A percentile compares a stretch with the other conserved stretches of the same genome.
phyloP scores from a whole-genome alignment of 2,888 invertebrate genomes.

The Epistrophella euchroma region DNA sequence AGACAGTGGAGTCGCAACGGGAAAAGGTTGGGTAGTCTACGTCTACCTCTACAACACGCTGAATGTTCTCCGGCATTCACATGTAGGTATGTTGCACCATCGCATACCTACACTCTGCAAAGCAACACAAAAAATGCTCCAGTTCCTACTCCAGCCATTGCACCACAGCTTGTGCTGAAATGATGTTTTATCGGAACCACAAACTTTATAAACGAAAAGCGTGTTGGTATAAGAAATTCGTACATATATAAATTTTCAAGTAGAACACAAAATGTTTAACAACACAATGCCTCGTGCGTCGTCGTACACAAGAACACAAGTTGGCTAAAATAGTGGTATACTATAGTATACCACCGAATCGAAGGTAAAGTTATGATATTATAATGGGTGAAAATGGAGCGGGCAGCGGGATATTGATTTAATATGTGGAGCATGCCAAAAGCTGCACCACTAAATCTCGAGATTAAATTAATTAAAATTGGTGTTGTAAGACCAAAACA shows the following conservation, averaged over 20 bases:
- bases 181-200: slow-evolving; percentile 69
- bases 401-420: slow-evolving; percentile 56
- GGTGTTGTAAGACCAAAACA: slow-evolving; percentile 5
- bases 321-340: slow-evolving; percentile 22
- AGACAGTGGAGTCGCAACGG: neutral
- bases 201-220: slow-evolving; percentile 68
- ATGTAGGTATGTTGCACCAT: slow-evolving; percentile 34
- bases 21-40: neutral
- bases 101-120: neutral
- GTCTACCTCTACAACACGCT: slow-evolving; percentile 13
- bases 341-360: neutral
- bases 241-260: slow-evolving; percentile 50
- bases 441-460: slow-evolving; percentile 43
- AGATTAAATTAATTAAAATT: slow-evolving; percentile 58
- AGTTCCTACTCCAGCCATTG: slow-evolving; percentile 2
- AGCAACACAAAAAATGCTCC: neutral
- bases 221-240: slow-evolving; percentile 27
- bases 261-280: slow-evolving; percentile 45
- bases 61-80: slow-evolving; percentile 16
- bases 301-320: slow-evolving; percentile 20
- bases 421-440: slow-evolving; percentile 49
- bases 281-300: neutral
- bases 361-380: slow-evolving; percentile 39
- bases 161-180: slow-evolving; percentile 49
- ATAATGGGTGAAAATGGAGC: neutral